phyloP scores from a whole-genome alignment of 2,797 vertebrate species.

The Varecia variegata region DNA sequence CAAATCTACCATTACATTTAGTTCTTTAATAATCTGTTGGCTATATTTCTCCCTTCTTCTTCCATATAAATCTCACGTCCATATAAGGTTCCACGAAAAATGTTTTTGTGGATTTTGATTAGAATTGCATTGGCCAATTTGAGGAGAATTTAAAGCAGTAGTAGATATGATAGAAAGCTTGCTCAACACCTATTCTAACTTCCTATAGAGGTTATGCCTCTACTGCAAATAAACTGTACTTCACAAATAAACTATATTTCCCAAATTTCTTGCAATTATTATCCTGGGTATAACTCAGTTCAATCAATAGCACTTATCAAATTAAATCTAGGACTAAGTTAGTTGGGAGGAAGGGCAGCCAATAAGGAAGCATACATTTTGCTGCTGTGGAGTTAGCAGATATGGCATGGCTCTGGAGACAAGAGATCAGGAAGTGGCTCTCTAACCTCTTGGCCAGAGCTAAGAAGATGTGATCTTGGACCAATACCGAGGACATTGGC shows the following conservation, averaged over 20 bases:
- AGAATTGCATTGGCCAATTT: not conserved
- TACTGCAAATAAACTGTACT: not conserved
- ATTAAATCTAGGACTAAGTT: not conserved
- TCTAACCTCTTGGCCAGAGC: not conserved
- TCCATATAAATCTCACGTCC: not conserved
- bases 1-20: not conserved
- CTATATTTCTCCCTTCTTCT: not conserved
- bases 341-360: not conserved
- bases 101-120: not conserved
- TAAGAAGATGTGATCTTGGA: not conserved
- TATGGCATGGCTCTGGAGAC: fast-evolving
- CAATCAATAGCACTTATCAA: not conserved
- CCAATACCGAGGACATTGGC: not conserved
- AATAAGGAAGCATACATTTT: not conserved
- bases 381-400: not conserved
- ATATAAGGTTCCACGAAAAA: not conserved
- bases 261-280: not conserved
- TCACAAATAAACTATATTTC: not conserved
- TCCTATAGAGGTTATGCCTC: not conserved
- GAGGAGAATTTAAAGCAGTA: not conserved
- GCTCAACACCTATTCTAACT: not conserved
- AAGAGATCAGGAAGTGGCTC: not conserved
- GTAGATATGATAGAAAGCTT: not conserved
- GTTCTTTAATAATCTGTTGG: not conserved
- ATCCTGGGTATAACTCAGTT: not conserved